Conservation (phyloP, 2,797 vertebrate species). For the Cephalopachus bancanus region DNA sequence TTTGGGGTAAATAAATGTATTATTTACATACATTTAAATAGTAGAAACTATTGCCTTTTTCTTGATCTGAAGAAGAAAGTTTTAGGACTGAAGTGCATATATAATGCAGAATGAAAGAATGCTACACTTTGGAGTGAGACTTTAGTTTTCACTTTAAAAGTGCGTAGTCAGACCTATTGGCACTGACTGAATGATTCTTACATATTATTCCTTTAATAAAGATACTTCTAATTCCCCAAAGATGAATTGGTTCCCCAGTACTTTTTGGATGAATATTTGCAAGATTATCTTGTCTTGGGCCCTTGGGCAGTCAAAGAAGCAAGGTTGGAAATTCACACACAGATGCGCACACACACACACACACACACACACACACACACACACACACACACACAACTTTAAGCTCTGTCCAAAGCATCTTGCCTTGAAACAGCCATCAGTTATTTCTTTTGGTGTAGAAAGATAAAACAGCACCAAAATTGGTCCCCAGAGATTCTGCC, state of each 20-base stretch:
- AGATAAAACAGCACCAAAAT: not conserved
- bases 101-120: not conserved
- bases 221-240: not conserved
- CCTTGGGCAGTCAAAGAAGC: not conserved
- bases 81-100: not conserved
- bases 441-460: not conserved
- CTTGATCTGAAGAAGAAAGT: not conserved
- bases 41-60: not conserved
- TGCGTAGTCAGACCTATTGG: not conserved
- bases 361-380: not conserved
- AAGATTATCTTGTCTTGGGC: not conserved
- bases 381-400: not conserved
- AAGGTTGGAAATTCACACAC: not conserved
- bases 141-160: not conserved
- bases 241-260: not conserved
- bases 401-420: not conserved
- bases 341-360: not conserved
- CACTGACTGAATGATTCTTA: not conserved
- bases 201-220: constrained; percentile 1
- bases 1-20: constrained; percentile 1
- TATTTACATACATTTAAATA: no score
- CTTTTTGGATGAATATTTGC: not conserved
- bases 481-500: not conserved
- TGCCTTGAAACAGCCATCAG: not conserved
- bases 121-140: not conserved